These are phyloP conservation scores for Aptenodytes forsteri DNA, from an alignment of 2,113 vertebrate species.

Conservation along the genomic window DNA sequence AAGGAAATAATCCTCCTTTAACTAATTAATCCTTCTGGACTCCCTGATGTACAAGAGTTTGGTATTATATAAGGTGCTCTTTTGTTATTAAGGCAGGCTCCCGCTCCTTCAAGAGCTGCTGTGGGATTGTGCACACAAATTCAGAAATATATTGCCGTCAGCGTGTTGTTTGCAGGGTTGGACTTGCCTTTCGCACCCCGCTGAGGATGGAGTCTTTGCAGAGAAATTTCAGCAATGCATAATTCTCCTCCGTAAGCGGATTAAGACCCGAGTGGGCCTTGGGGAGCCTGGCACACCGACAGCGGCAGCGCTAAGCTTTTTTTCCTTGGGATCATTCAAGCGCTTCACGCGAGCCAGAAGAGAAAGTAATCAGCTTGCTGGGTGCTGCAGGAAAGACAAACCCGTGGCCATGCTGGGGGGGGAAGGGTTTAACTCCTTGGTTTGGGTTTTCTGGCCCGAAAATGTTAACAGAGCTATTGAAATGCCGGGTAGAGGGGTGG, in stretches of 20 bases:
- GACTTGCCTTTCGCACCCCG: constrained; percentile 36
- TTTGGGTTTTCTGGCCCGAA: neutral
- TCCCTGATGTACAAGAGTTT: neutral
- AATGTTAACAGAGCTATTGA: fast-evolving
- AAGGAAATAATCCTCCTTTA: constrained; percentile 47
- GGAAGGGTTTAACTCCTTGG: neutral
- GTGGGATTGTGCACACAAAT: neutral
- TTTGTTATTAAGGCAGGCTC: constrained; percentile 17
- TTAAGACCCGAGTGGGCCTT: neutral
- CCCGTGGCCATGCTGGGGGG: fast-evolving
- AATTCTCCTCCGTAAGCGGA: constrained; percentile 47
- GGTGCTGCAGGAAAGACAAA: neutral
- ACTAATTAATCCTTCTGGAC: constrained; percentile 40
- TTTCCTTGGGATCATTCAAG: neutral
- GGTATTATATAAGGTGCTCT: neutral
- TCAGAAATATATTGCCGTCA: neutral
- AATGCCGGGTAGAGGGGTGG: too few relatives aligned
- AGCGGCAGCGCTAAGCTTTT: neutral
- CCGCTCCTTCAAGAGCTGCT: neutral
- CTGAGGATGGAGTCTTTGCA: neutral
- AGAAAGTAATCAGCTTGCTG: neutral
- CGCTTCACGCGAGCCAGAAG: fast-evolving
- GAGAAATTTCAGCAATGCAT: constrained; percentile 65
- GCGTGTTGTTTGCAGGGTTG: neutral
- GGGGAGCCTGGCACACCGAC: neutral